Base-by-base conservation (phyloP, 2,113 vertebrate species). In the Callocephalon fimbriatum region DNA sequence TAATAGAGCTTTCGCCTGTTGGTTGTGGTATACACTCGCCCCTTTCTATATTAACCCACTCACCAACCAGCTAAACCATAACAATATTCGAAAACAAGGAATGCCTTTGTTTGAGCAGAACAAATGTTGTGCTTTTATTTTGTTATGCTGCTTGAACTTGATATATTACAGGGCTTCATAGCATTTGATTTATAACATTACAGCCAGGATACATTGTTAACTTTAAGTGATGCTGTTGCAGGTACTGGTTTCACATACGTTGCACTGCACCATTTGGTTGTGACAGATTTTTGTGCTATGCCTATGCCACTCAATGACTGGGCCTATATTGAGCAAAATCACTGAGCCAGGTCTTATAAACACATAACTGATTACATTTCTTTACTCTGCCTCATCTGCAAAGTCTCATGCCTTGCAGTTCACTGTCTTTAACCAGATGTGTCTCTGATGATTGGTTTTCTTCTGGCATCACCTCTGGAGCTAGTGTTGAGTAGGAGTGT, bases 371-470 rank as follows among this genome's bases (percentile, higher is more conserved):
- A 95, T 86, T 88, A 44, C 50, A 74, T 92, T 96, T 90, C 29
- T 59, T 44, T 86, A 25, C 65, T 59, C 42, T 59, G 78, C 32
- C 76, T 92, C 78, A 92, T 90, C 65, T 88, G 75, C 42, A 77
- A 22, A 76, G 26, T 53, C 72, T 84, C 37, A 42, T 26, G 45
- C 51, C 48, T 90, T 91, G 66, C 58, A 81, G 56, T 77, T 96
- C 76, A 56, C 88, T 73, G 44, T 94, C 75, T 94, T 92, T 80
- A 96, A 73, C 63, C 88, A 74, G 88, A 0, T 96, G 77, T 88
- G 54, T 62, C n/a, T 96, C 85, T 92, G 63, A 93, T 95, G 96
- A 96, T 88, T 95, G 78, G 45, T 62, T 93, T 97, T 86, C 71
- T 74, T 92, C 86, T 80, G 85, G 40, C 58, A 58, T 79, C 11